Evolutionary conservation across 35 echinoderm and acorn worm species (phyloP).

Genomic region (Patiria miniata): DNA sequence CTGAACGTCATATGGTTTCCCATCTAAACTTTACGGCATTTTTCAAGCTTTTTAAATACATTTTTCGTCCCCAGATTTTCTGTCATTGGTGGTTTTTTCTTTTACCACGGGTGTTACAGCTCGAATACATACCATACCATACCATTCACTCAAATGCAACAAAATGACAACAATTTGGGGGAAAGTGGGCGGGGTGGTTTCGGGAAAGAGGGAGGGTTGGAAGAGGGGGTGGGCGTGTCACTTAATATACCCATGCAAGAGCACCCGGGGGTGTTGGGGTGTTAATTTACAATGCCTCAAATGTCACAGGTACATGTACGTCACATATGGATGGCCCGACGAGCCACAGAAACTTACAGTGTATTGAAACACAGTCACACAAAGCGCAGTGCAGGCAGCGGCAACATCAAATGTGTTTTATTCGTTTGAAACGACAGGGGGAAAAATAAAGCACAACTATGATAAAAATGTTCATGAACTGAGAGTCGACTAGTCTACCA

Average conservation of each 20-base stretch:
- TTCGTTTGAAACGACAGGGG: background rate
- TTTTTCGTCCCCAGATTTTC: too few relatives aligned
- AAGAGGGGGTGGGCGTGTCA: background rate
- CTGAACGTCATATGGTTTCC: too few relatives aligned
- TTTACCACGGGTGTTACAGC: too few relatives aligned
- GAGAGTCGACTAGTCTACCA: too few relatives aligned
- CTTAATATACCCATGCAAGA: conserved; percentile 1
- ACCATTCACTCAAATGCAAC: background rate
- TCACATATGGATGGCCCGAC: background rate
- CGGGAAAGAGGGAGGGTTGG: background rate
- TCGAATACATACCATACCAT: too few relatives aligned
- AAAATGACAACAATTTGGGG: background rate
- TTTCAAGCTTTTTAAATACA: too few relatives aligned
- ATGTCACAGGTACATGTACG: conserved; percentile 1
- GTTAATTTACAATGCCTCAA: conserved; percentile 2
- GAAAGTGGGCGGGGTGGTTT: background rate
- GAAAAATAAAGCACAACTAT: background rate
- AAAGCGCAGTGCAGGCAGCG: conserved; percentile 5
- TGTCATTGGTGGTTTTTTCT: too few relatives aligned
- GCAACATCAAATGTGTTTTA: background rate
- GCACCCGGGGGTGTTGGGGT: background rate
- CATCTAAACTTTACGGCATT: too few relatives aligned
- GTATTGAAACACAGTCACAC: background rate
- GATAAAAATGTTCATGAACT: too few relatives aligned
- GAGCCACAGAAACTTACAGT: conserved; percentile 1